Evolutionary conservation across 1,140 invertebrate genomes (phyloP).

Genomic region (Tigriopus japonicus): DNA sequence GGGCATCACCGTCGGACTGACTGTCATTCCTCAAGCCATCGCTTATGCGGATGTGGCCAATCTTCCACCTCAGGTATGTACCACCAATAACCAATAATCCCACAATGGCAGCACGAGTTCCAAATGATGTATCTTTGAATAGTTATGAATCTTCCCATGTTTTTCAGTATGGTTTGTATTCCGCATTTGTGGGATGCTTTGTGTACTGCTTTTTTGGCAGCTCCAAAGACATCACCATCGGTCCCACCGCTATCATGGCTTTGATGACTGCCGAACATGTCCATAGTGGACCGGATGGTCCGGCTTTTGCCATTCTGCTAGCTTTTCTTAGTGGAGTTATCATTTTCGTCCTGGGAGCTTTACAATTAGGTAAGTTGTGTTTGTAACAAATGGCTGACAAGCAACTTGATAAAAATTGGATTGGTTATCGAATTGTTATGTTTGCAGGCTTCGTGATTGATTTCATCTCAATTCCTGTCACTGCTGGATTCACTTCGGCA

Average conservation of each 20-base stretch:
- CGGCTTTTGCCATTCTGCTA: constrained; percentile 47
- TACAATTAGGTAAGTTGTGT: constrained; percentile 11
- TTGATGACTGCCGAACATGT: constrained; percentile 43
- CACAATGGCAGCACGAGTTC: too few relatives aligned
- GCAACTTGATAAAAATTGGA: constrained; percentile 19
- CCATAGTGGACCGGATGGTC: constrained; percentile 37
- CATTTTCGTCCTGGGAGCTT: constrained; percentile 16
- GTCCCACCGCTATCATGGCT: constrained; percentile 66
- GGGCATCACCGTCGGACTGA: constrained; percentile 55
- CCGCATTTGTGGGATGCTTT: constrained; percentile 74
- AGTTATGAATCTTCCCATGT: neutral
- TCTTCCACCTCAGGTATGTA: constrained; percentile 38
- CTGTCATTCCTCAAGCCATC: constrained; percentile 57
- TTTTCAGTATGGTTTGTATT: constrained; percentile 57
- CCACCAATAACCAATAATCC: neutral
- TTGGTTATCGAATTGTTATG: too few relatives aligned
- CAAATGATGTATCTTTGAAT: too few relatives aligned
- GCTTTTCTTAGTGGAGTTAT: constrained; percentile 45
- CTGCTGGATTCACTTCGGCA: constrained; percentile 66
- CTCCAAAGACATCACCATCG: constrained; percentile 73
- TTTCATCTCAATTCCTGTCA: constrained; percentile 79
- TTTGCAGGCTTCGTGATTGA: constrained; percentile 71
- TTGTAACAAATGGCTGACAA: too few relatives aligned
- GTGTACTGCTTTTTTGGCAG: constrained; percentile 73
- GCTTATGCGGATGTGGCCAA: constrained; percentile 64